phyloP scores from a whole-genome alignment of 2,888 invertebrate genomes.

The Poecilus cupreus region DNA sequence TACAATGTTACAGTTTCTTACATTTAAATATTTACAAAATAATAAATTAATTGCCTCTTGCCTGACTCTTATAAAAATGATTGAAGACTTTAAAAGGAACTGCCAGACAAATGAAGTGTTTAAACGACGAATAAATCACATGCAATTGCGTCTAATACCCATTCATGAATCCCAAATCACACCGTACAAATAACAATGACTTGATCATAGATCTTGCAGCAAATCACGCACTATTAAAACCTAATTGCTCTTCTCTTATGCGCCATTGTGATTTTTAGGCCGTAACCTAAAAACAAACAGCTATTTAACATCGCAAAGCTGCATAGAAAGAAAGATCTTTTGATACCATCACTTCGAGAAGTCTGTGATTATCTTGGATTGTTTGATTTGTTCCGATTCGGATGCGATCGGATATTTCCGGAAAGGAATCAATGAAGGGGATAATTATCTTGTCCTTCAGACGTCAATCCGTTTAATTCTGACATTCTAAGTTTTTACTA shows the following conservation, averaged over 20 bases:
- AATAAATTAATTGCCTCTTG: not conserved
- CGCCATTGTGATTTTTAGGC: conserved; percentile 42
- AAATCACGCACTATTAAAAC: conserved; percentile 33
- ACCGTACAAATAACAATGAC: conserved; percentile 1
- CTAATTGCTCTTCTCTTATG: conserved; percentile 22
- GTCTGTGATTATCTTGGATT: conserved; percentile 22
- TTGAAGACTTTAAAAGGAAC: not conserved
- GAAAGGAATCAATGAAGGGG: not conserved
- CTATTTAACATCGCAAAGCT: not conserved
- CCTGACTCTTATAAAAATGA: not conserved
- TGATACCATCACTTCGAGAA: not conserved
- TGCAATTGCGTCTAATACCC: not conserved
- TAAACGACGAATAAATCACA: not conserved
- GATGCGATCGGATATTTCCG: conserved; percentile 14
- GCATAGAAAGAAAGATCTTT: not conserved
- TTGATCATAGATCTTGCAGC: conserved; percentile 1
- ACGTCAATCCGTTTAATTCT: too few relatives aligned
- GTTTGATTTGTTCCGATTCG: conserved; percentile 20
- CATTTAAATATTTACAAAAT: not conserved
- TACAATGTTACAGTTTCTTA: not conserved
- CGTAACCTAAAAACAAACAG: conserved; percentile 43
- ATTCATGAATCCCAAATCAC: not conserved
- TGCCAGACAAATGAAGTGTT: not conserved
- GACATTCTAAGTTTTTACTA: too few relatives aligned
- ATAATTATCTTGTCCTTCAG: conserved; percentile 4